Evolutionary conservation across 2,797 vertebrate species (phyloP).

Genomic region (Leucoraja ocellata): DNA sequence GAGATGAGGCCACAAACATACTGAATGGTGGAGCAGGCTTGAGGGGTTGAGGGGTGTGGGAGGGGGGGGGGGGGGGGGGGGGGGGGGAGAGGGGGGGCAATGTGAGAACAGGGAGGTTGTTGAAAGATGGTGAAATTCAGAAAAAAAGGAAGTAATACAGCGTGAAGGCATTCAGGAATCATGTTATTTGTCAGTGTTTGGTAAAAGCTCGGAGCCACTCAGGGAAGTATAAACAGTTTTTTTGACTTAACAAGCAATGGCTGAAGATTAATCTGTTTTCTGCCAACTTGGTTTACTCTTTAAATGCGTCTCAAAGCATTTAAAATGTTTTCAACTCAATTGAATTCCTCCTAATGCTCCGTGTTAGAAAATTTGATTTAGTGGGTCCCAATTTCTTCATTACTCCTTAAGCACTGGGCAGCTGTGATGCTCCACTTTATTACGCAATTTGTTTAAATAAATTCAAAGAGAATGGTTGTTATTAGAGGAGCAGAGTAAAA

Average conservation of each 20-base stretch:
- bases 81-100: too few species aligned
- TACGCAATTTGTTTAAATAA: conserved; percentile 7
- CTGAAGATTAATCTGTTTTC: not conserved
- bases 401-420: not conserved
- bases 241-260: not conserved
- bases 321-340: conserved; percentile 23
- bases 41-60: not conserved
- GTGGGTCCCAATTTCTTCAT: not conserved
- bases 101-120: too few species aligned
- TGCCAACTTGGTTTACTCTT: not conserved
- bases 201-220: not conserved
- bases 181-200: not conserved
- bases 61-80: not conserved
- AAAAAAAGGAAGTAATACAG: not conserved
- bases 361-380: conserved; percentile 25
- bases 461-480: conserved; percentile 17
- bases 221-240: not conserved
- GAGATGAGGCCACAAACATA: too few species aligned
- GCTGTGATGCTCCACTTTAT: not conserved
- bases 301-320: conserved; percentile 7
- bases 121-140: not conserved
- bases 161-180: not conserved
- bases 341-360: conserved; percentile 7
- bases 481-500: not conserved
- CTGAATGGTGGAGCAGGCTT: too few species aligned